A percentile compares a stretch with the other conserved stretches of the same genome.
Evolutionary conservation across 2,888 invertebrate genomes (phyloP).

Genomic region (Calliphora vomitoria): DNA sequence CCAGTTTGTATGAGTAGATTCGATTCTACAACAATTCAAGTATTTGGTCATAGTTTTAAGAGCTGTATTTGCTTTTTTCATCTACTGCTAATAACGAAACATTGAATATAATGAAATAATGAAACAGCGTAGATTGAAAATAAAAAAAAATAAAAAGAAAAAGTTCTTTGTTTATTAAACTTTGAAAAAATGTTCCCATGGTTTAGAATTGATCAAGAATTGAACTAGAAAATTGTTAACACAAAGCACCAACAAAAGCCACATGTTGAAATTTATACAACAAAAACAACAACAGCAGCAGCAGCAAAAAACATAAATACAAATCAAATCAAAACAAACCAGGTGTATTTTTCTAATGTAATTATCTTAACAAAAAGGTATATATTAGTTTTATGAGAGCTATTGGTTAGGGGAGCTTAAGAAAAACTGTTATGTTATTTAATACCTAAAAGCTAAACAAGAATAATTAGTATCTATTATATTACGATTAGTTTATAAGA

Average conservation of each 20-base stretch:
- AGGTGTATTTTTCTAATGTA: conserved; percentile 72
- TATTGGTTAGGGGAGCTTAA: conserved; percentile 36
- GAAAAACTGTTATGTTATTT: neutral
- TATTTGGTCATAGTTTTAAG: conserved; percentile 52
- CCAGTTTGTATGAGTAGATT: conserved; percentile 51
- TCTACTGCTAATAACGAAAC: conserved; percentile 59
- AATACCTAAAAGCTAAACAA: too few relatives aligned
- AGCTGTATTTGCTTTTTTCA: conserved; percentile 19
- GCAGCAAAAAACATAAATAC: conserved; percentile 37
- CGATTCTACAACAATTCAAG: conserved; percentile 41
- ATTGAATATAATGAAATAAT: conserved; percentile 46
- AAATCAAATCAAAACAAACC: conserved; percentile 66
- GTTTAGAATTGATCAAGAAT: conserved; percentile 66
- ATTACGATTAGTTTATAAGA: too few relatives aligned
- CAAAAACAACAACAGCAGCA: conserved; percentile 10
- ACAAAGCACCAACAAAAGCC: conserved; percentile 27
- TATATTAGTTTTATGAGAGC: conserved; percentile 11
- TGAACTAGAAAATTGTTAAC: conserved; percentile 69
- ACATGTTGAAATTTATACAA: conserved; percentile 58
- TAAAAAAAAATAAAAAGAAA: conserved; percentile 40
- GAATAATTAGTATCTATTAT: too few relatives aligned
- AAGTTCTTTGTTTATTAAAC: conserved; percentile 64
- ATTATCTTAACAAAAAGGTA: conserved; percentile 57
- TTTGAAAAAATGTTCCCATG: conserved; percentile 71
- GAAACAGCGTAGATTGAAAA: neutral